Conservation (phyloP, 2,797 vertebrate species). For the Periophthalmus magnuspinnatus region DNA sequence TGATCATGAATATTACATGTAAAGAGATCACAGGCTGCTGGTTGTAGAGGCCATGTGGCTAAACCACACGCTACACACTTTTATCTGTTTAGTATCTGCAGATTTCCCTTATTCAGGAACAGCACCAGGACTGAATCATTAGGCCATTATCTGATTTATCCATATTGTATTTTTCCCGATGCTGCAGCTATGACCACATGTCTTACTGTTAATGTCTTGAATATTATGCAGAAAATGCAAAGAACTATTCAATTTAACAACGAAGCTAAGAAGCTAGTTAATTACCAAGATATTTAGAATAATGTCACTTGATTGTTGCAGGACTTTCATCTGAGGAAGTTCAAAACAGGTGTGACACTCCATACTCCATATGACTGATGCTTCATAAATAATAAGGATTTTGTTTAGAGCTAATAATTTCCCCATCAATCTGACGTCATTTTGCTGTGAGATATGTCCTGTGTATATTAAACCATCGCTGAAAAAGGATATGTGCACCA, state of each 20-base stretch:
- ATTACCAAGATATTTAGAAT: too few relatives aligned
- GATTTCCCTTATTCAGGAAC: conserved; percentile 18
- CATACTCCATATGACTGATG: background rate
- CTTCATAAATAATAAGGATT: background rate
- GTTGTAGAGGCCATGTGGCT: conserved; percentile 7
- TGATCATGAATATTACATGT: conserved; percentile 60
- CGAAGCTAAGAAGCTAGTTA: too few relatives aligned
- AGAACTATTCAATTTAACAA: too few relatives aligned
- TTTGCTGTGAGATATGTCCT: background rate
- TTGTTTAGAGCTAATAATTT: background rate
- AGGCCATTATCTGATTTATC: background rate
- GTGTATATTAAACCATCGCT: background rate
- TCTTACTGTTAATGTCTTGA: too few relatives aligned
- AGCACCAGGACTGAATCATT: conserved; percentile 20
- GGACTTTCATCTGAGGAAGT: too few relatives aligned
- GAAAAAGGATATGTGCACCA: background rate
- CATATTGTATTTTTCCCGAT: background rate
- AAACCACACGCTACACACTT: conserved; percentile 12
- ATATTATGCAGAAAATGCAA: too few relatives aligned
- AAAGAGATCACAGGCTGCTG: conserved; percentile 22
- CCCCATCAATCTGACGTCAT: background rate
- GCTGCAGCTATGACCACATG: too few relatives aligned
- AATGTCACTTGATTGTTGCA: too few relatives aligned
- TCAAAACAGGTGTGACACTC: too few relatives aligned
- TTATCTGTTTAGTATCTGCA: background rate